These are phyloP conservation scores for Escarpia spicata DNA, from an alignment of 2,888 invertebrate genomes.

Conservation along the genomic window DNA sequence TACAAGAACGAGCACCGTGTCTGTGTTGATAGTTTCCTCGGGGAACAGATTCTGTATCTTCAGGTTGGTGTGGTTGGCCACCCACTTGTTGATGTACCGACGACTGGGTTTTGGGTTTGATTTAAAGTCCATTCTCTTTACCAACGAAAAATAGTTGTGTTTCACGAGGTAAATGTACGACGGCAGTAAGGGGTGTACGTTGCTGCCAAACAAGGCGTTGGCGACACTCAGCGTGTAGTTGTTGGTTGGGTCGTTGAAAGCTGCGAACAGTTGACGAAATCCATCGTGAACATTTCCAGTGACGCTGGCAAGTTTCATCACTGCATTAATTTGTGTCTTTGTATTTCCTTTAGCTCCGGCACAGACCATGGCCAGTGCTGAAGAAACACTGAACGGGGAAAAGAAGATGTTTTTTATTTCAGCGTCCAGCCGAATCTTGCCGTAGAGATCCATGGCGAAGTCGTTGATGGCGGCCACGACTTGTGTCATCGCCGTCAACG, in stretches of 20 bases:
- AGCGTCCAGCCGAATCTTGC: too few relatives aligned
- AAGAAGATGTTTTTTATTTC: too few relatives aligned
- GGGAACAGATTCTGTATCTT: slow-evolving; percentile 83
- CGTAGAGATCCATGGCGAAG: too few relatives aligned
- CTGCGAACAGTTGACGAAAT: neutral
- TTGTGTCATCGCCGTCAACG: neutral
- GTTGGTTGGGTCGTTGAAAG: neutral
- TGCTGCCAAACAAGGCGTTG: neutral
- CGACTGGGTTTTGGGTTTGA: slow-evolving; percentile 59
- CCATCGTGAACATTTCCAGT: neutral
- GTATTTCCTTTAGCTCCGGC: too few relatives aligned
- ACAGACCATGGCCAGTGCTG: too few relatives aligned
- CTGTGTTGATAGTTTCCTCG: slow-evolving; percentile 62
- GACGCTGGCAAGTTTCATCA: neutral
- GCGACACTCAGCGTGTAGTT: neutral
- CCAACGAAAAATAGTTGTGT: neutral
- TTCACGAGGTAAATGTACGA: too few relatives aligned
- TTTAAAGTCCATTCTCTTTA: slow-evolving; percentile 39
- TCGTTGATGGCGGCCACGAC: neutral
- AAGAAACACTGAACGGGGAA: too few relatives aligned
- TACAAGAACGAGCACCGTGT: slow-evolving; percentile 63
- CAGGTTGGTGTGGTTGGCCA: slow-evolving; percentile 80
- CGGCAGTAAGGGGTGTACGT: neutral
- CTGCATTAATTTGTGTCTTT: too few relatives aligned
- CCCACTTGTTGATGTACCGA: slow-evolving; percentile 82